Conservation (phyloP, 2,113 vertebrate species). For the sheep (Ovis aries) region ARS-UI_Ramb_v3.0 NC_056080.1:4367501-4368000, state of each 20-base stretch:
- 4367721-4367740: fast-evolving
- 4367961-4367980: no score
- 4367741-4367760: background rate
- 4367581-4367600: background rate
- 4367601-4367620: fast-evolving
- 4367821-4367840: background rate
- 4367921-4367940: no score
- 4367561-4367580: background rate
- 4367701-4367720: background rate
- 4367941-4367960: no score
- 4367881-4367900: fast-evolving
- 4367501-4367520: no score
- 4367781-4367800: fast-evolving
- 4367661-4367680: background rate
- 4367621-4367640: background rate
- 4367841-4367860: background rate
- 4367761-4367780: background rate
- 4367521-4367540: fast-evolving
- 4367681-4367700: background rate
- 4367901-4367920: fast-evolving
- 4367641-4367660: background rate
- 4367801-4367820: background rate
- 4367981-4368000: no score
- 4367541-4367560: background rate
- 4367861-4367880: fast-evolving